A percentile compares a stretch with the other conserved stretches of the same genome.
phyloP scores from a whole-genome alignment of 1,140 invertebrate species.

The Oppia nitens region DNA sequence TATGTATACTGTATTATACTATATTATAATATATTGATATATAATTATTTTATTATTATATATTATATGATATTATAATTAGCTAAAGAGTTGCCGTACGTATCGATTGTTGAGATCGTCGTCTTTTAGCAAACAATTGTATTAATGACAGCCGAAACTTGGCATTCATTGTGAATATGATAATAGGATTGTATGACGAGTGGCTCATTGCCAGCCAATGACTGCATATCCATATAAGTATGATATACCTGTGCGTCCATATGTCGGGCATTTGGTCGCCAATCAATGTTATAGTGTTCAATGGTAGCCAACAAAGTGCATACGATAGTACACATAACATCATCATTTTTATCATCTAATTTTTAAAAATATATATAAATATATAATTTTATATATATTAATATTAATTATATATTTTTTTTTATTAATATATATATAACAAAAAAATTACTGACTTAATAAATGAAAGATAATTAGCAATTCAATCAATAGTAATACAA shows the following conservation, averaged over 20 bases:
- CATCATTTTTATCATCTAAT: conserved; percentile 46
- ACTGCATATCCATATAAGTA: conserved; percentile 52
- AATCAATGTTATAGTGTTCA: conserved; percentile 26
- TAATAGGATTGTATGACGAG: conserved; percentile 77
- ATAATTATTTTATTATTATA: too few species aligned
- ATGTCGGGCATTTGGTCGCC: conserved; percentile 26
- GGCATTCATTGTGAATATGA: conserved; percentile 80
- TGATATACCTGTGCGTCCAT: conserved; percentile 29
- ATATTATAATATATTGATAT: too few species aligned
- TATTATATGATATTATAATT: too few species aligned
- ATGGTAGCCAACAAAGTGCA: conserved; percentile 32
- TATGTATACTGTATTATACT: too few species aligned
- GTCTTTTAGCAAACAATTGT: too few species aligned
- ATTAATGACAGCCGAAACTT: too few species aligned
- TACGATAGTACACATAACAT: conserved; percentile 33
- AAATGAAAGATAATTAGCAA: too few species aligned
- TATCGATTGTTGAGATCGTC: too few species aligned
- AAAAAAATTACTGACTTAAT: neutral
- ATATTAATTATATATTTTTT: neutral
- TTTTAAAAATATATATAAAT: neutral
- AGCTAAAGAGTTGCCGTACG: too few species aligned
- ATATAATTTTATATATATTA: neutral
- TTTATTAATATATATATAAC: neutral
- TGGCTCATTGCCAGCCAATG: conserved; percentile 78
- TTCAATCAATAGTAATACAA: too few species aligned